Base-by-base conservation (phyloP, 2,113 vertebrate species). In the Archocentrus centrarchus region DNA sequence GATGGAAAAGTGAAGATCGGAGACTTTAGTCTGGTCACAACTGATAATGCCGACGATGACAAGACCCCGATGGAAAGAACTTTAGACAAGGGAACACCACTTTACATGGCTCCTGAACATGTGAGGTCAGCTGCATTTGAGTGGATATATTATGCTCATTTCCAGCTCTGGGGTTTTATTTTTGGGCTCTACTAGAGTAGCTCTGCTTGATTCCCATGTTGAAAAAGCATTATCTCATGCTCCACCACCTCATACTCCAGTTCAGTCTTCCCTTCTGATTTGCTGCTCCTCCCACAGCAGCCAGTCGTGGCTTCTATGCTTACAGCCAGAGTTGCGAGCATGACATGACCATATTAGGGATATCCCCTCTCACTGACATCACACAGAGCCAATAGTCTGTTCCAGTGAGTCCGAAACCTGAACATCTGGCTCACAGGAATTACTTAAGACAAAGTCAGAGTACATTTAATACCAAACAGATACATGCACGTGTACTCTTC, bases 1-100 rank as follows among this genome's bases (percentile, higher is more conserved):
- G 87, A 92, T 7, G 78, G 85, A 30, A 61, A 89, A 24, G 90
- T 97, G 86, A 98, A 98, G 95, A 98, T 99, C 22, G 97, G 97
- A 10, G 98, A 99, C 93, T 98, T 99, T 2, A 97, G 97, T 75
- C 95, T 99, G 35, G 97, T 96, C 80, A 97, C 97, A 55, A 86
- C 82, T 30, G 85, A 89, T 79, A 30, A 64, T 0, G 60, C 75
- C 39, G 84, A 88, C 2, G 13, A 70, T 1, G 86, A 81, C 27
- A 85, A 87, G 7, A 89, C 68, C 62, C 4, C 59, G 3, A 5
- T 75, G 1, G 86, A 93, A 2, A 93, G 95, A 85, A 96, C 96
- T 1, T 75, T 0, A 75, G 0, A 53, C 17, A 86, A 22, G 86
- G 93, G 75, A 10, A 96, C 96, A 1, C 82, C 63, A 1, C 35